Conservation (phyloP, 2,113 vertebrate species). For the Lycaon pictus region DNA sequence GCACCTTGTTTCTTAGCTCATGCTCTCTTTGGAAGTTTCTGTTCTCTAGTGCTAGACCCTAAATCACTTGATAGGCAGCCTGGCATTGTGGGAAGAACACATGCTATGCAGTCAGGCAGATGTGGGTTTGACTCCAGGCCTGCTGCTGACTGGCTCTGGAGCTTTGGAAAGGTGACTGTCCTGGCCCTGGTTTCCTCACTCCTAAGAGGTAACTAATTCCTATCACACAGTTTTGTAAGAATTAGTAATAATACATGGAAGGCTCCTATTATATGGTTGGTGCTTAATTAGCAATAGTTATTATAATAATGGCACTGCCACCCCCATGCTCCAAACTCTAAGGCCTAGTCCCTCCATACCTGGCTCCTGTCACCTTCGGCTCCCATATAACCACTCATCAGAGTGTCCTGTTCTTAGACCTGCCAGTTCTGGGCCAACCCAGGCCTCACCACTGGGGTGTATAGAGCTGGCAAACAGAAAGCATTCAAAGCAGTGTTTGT, state of each 20-base stretch:
- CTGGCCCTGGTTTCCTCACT: not conserved
- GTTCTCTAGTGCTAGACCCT: not conserved
- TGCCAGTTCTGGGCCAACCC: not conserved
- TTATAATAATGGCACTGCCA: not conserved
- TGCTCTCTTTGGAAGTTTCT: not conserved
- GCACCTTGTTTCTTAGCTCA: not conserved
- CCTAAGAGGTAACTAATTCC: not conserved
- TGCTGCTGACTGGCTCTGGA: not conserved
- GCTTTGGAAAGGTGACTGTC: not conserved
- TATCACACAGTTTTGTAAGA: not conserved
- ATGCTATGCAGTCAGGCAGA: not conserved
- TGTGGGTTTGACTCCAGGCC: not conserved
- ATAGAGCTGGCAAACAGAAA: slow-evolving; percentile 25
- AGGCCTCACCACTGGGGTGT: not conserved
- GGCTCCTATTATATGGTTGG: not conserved
- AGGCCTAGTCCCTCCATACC: not conserved
- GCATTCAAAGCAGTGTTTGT: slow-evolving; percentile 34
- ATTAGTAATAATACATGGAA: not conserved
- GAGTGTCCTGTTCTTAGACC: not conserved
- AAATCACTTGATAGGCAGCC: not conserved
- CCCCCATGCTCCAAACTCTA: not conserved
- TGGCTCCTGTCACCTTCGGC: not conserved
- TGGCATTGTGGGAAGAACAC: not conserved
- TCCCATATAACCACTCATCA: not conserved
- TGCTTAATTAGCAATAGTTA: not conserved